Conservation (phyloP, 2,888 invertebrate species). For the Nymphalis polychloros region DNA sequence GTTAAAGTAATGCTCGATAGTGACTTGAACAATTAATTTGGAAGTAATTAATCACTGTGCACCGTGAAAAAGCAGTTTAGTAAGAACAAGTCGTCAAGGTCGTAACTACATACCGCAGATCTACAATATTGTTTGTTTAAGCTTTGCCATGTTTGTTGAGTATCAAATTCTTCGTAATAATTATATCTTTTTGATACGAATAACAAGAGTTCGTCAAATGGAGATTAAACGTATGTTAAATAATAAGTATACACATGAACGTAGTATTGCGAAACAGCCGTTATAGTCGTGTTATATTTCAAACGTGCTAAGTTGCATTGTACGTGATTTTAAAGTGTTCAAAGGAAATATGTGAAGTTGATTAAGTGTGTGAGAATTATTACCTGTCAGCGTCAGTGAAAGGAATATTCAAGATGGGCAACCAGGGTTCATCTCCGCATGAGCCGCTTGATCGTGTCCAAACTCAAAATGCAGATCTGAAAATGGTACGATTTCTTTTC, state of each 20-base stretch:
- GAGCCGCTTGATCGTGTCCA: conserved; percentile 89
- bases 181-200: conserved; percentile 71
- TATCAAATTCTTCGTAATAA: conserved; percentile 70
- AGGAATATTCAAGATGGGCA: conserved; percentile 83
- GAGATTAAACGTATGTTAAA: conserved; percentile 57
- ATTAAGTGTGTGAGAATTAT: conserved; percentile 31
- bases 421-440: conserved; percentile 91
- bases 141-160: conserved; percentile 73
- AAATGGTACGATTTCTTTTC: conserved; percentile 64
- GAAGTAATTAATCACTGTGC: not conserved
- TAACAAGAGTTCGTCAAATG: conserved; percentile 63
- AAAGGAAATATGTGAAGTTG: conserved; percentile 48
- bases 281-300: conserved; percentile 47
- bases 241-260: conserved; percentile 56
- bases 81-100: conserved; percentile 61
- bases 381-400: conserved; percentile 17
- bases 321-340: conserved; percentile 36
- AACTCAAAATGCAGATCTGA: conserved; percentile 72
- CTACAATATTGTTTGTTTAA: conserved; percentile 66
- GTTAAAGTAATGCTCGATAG: conserved; percentile 23
- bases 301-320: conserved; percentile 40
- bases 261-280: conserved; percentile 54
- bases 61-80: conserved; percentile 11
- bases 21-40: conserved; percentile 19
- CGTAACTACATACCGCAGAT: conserved; percentile 59